Evolutionary conservation across 2,797 vertebrate genomes (phyloP), one percentile per base, ranked within the genome.

Genomic region (Chrysolophus pictus): DNA sequence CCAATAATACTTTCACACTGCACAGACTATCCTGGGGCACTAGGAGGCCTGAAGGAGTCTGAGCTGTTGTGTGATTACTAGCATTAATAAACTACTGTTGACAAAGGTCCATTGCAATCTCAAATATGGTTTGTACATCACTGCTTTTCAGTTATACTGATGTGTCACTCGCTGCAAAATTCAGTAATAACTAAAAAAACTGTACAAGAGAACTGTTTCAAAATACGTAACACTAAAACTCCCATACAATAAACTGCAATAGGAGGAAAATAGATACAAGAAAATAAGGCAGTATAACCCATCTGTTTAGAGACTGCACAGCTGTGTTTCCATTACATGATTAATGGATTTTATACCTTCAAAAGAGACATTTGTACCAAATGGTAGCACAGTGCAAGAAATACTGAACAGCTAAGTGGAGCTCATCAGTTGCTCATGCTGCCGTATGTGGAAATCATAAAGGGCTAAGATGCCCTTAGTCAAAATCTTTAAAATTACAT

Each of bases 331-430:
- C 59, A 37, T 68, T 37, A 22, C 23, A 47, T 8, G 0, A 84
- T 51, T 88, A 83, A 83, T 84, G 86, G 47, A 67, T 85, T 91
- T 83, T 67, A 70, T 93, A 74, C 53, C 73, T 85, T 83, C 76
- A 87, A 56, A 70, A 71, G 47, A 77, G 72, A 55, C 49, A 53
- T 80, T 80, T 93, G 44, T 81, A 86, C 58, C 67, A 77, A 93
- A 85, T 39, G 53, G 83, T 60, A 68, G 62, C 39, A 80, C 51
- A 83, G 53, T 62, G 19, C 47, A 90, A 83, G 65, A 85, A 86
- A 60, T 56, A 83, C 58, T 67, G 4, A 87, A 87, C 64, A 79
- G 64, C 82, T 87, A 72, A 56, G 64, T 70, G 9, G 5, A 63
- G 29, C 47, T 93, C 78, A 55, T 79, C 72, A 53, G 67, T 81